Conservation (phyloP, 37 sponge, comb jelly and placozoan genomes). For the Spongia lamella region DNA sequence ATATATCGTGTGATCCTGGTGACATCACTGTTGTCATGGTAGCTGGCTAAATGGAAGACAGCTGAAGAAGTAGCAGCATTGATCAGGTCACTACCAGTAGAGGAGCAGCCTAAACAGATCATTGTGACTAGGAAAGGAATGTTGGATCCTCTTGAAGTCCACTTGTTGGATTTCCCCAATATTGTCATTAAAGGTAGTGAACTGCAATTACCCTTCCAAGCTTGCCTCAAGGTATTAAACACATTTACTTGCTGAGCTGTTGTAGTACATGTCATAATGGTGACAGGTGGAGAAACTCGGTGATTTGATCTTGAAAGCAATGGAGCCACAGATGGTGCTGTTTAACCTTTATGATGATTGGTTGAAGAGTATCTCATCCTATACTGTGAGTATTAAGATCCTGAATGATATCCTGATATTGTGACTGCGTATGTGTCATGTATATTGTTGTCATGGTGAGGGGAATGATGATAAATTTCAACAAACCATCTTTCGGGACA, state of each 20-base stretch:
- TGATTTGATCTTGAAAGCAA: constrained; percentile 96
- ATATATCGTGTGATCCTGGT: too few species aligned
- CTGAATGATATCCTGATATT: background rate
- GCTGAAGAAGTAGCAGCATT: constrained; percentile 99
- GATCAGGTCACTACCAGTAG: constrained; percentile 98
- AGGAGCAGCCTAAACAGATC: constrained; percentile 99
- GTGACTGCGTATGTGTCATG: background rate
- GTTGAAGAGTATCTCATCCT: constrained; percentile 99
- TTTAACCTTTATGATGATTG: constrained; percentile 99
- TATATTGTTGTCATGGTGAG: background rate
- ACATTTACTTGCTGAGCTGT: background rate
- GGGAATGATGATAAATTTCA: constrained; percentile 19
- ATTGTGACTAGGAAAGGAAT: constrained; percentile 99
- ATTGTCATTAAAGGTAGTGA: constrained; percentile 99
- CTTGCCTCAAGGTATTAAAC: constrained; percentile 85
- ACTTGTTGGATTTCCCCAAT: constrained; percentile 98
- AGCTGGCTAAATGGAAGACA: constrained; percentile 99
- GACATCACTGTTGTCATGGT: background rate
- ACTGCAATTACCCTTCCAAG: constrained; percentile 99
- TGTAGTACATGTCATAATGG: background rate
- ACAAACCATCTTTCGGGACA: constrained; percentile 42
- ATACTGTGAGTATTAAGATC: constrained; percentile 73
- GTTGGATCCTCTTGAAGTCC: constrained; percentile 98
- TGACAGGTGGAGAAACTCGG: constrained; percentile 94
- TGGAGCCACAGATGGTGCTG: constrained; percentile 99